Evolutionary conservation across 2,113 vertebrate species (phyloP).

Genomic region (Alligator sinensis): DNA sequence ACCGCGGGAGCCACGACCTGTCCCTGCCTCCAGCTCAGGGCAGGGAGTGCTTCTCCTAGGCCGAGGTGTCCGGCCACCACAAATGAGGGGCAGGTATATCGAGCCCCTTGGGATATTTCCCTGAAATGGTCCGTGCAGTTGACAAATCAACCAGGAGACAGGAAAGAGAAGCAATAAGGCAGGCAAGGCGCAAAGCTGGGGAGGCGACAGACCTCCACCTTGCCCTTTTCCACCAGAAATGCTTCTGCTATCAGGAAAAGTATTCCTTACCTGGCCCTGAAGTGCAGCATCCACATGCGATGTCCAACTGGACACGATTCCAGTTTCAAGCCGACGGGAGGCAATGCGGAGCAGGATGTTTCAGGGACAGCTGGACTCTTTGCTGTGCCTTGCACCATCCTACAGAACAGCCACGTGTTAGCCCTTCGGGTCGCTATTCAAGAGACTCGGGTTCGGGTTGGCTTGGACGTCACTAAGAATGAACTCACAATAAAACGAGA

Average conservation of each 20-base stretch:
- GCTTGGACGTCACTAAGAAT: no score
- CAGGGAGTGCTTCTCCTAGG: not conserved
- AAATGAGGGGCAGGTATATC: not conserved
- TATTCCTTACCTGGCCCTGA: no score
- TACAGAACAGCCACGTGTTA: not conserved
- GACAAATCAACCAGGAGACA: no score
- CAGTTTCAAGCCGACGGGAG: not conserved
- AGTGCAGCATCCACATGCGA: no score
- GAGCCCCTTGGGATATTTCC: not conserved
- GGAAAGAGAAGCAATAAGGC: not conserved
- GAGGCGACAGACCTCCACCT: not conserved
- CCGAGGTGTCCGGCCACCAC: not conserved
- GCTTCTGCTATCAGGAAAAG: no score
- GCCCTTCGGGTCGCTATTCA: constrained; percentile 8
- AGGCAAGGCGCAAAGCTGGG: accelerated
- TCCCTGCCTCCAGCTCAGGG: not conserved
- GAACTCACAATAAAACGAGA: no score
- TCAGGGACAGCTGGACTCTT: constrained; percentile 4
- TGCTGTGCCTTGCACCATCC: not conserved
- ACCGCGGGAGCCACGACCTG: not conserved
- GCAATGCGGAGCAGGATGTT: not conserved
- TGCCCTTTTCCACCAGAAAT: no score
- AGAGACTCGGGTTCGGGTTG: constrained; percentile 12
- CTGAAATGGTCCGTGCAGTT: not conserved
- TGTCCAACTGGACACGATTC: not conserved